These are phyloP conservation scores for Capreolus pygargus DNA, from an alignment of 2,113 vertebrate genomes.

Conservation along the genomic window DNA sequence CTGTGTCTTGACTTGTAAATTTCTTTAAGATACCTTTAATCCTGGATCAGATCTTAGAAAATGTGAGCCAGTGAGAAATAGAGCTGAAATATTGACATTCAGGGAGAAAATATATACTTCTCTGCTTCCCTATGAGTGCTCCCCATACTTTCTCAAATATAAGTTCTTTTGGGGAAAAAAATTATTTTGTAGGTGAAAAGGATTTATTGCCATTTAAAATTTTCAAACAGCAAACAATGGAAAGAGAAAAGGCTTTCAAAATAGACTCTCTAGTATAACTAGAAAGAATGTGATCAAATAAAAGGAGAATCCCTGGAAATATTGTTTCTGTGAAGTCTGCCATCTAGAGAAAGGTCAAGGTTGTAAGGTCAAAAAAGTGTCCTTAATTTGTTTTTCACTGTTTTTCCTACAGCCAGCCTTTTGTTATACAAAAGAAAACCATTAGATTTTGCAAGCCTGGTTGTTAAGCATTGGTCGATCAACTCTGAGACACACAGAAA, in stretches of 20 bases:
- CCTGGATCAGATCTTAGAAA: neutral
- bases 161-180: neutral
- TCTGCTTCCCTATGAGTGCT: neutral
- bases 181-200: neutral
- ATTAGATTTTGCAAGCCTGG: neutral
- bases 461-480: neutral
- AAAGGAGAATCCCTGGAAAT: neutral
- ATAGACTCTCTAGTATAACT: neutral
- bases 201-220: neutral
- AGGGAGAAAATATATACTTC: neutral
- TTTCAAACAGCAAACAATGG: neutral
- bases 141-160: neutral
- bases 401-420: neutral
- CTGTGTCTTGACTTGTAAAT: neutral
- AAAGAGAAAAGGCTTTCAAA: constrained; percentile 1
- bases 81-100: neutral
- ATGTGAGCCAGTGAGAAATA: neutral
- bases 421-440: neutral
- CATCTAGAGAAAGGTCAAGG: neutral
- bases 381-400: neutral
- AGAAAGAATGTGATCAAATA: neutral
- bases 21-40: neutral
- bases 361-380: neutral
- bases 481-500: neutral
- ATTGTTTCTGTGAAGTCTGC: neutral